Conservation (phyloP, 1,140 invertebrate genomes). For the Campodea augens region DNA sequence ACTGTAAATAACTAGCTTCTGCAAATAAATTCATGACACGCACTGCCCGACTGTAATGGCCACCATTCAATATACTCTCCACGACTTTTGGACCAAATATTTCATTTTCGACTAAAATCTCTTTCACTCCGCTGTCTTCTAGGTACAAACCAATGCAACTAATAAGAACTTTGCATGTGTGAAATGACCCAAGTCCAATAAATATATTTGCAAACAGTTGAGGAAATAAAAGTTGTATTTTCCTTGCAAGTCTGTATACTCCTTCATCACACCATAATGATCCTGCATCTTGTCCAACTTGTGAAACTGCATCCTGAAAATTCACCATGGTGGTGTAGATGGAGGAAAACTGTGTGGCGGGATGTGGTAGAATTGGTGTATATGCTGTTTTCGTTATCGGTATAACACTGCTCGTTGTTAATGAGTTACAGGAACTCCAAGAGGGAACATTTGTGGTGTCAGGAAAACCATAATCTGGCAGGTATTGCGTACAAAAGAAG, state of each 20-base stretch:
- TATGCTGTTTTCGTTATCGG: background rate
- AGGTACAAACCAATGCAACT: slow-evolving; percentile 6
- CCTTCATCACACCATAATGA: slow-evolving; percentile 6
- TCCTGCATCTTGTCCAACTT: background rate
- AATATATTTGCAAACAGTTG: too few relatives aligned
- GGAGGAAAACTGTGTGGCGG: background rate
- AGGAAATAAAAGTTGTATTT: slow-evolving; percentile 3
- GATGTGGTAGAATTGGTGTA: slow-evolving; percentile 4
- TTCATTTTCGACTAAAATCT: slow-evolving; percentile 3
- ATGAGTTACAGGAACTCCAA: slow-evolving; percentile 1
- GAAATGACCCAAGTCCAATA: too few relatives aligned
- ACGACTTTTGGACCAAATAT: background rate
- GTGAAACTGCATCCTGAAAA: background rate
- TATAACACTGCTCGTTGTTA: background rate
- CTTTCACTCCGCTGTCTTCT: background rate
- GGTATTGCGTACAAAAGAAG: too few relatives aligned
- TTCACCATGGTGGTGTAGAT: slow-evolving; percentile 5
- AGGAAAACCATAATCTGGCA: slow-evolving; percentile 3
- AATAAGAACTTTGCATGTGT: slow-evolving; percentile 2
- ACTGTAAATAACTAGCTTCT: too few relatives aligned
- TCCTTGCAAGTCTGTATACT: background rate
- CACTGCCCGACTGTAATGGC: background rate
- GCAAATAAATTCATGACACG: background rate
- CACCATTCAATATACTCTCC: background rate
- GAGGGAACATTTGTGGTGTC: background rate